These are phyloP conservation scores for Bombus waltoni DNA, from an alignment of 1,140 invertebrate genomes.

Conservation along the genomic window DNA sequence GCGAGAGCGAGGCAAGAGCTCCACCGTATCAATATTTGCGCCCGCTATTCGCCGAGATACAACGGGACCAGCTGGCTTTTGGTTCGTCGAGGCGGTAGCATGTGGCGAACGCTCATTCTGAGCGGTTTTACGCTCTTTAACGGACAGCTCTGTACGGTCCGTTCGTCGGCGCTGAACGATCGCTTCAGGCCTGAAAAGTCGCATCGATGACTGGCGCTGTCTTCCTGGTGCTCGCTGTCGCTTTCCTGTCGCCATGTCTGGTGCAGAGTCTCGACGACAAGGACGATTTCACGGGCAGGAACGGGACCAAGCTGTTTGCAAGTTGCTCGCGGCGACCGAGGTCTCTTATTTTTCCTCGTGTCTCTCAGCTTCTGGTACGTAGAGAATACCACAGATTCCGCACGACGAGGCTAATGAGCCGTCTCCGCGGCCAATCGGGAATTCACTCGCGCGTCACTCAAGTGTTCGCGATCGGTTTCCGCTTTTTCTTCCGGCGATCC, in stretches of 20 bases:
- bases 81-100: not conserved
- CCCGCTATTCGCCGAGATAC: not conserved
- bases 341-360: constrained; percentile 71
- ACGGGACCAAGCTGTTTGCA: constrained; percentile 13
- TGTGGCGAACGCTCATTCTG: not conserved
- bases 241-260: constrained; percentile 31
- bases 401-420: constrained; percentile 23
- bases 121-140: not conserved
- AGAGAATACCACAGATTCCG: not conserved
- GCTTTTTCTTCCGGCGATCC: not conserved
- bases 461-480: not conserved
- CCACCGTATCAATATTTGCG: not conserved
- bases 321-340: constrained; percentile 62
- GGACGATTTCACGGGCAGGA: not conserved
- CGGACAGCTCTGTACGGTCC: not conserved
- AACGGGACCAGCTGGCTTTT: not conserved
- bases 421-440: constrained; percentile 30
- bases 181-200: constrained; percentile 12
- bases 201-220: constrained; percentile 31
- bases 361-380: constrained; percentile 74
- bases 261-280: not conserved
- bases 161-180: not conserved
- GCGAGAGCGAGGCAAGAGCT: no score
- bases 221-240: constrained; percentile 36
- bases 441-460: constrained; percentile 6